Evolutionary conservation across 2,113 vertebrate species (phyloP), one percentile per base, ranked within the genome.

Genomic region (Hyaena hyaena): DNA sequence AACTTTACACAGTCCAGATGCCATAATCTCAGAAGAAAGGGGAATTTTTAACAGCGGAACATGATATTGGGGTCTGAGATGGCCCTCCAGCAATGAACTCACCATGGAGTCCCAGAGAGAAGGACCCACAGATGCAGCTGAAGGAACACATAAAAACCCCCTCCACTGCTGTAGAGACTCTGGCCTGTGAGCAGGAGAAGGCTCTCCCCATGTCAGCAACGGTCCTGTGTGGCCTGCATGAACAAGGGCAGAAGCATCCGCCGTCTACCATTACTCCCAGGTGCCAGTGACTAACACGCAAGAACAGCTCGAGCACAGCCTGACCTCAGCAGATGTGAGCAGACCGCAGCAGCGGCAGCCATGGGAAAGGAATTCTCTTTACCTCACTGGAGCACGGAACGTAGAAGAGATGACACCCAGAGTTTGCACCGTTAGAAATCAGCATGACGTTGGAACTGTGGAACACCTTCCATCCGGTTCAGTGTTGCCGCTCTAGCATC

Each of bases 201-300:
- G 61, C 28, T 74, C 31, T 53, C 23, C 66, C 21, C 55, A 0
- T 16, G 66, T 43, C 5, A 43, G 61, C 10, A 35, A 73, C 0
- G 8, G 33, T 16, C 61, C 17, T 3, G 10, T 0, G 8, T 43
- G 26, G 61, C 33, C 77, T 35, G 1, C 0, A 2, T n/a, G 74
- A 48, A 48, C 23, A 39, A 31, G 53, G 80, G 35, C 12, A 31
- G n/a, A 86, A 2, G 7, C 53, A 39, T 55, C 31, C 26, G 88
- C 80, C 68, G 2, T 17, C 16, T 4, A 31, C 12, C 17, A 4
- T 31, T 7, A 39, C 39, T 58, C 11, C 39, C 48, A 17, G 26
- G n/a, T n/a, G 55, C 68, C 68, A 7, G 10, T 17, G 74, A 61
- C 58, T 14, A 1, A 8, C 45, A 14, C 10, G 9, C 73, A 48